Evolutionary conservation across 2,113 vertebrate genomes (phyloP), one percentile per base, ranked within the genome.

Genomic region (Podocnemis expansa): DNA sequence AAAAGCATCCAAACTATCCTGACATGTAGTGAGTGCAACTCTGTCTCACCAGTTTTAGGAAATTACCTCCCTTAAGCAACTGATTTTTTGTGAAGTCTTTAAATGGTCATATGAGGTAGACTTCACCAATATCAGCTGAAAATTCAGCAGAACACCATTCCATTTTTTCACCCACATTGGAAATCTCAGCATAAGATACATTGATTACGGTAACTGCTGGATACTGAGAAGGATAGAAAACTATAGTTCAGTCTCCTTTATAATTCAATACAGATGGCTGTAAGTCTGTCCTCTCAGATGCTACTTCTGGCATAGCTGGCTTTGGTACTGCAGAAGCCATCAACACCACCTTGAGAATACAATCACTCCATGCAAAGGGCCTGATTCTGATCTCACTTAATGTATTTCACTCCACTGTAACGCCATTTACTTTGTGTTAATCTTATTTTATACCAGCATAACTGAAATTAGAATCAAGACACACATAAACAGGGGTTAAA

Each of bases 381-480:
- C 63, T 17, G 13, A 67, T 67, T 67, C 25, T 45, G 38, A 76
- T 21, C 8, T 89, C n/a, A 31, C 4, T 21, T n/a, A 8, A 5
- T 14, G 29, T 82, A 45, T 91, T 75, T 73, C 52, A 43, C 8
- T 45, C 76, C 47, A 75, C 0, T 0, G 0, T 24, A 86, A 75
- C 5, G 12, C 80, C 47, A n/a, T 3, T 41, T 29, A 7, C 13
- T 89, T 73, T 81, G 3, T 87, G 55, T 73, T 82, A 80, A 78
- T 17, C 55, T 83, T 70, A 90, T 73, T 43, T 2, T 85, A 22
- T 12, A 56, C 10, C 38, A 87, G 34, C 10, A 10, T 85, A 27
- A 21, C 84, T 63, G 22, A 92, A 38, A 90, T 63, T 22, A n/a
- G 34, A 38, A 70, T 70, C 63, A 38, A n/a, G 10, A 55, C 8